These are phyloP conservation scores for Sarcophaga rosellei DNA, from an alignment of 2,888 invertebrate species.

Conservation along the genomic window DNA sequence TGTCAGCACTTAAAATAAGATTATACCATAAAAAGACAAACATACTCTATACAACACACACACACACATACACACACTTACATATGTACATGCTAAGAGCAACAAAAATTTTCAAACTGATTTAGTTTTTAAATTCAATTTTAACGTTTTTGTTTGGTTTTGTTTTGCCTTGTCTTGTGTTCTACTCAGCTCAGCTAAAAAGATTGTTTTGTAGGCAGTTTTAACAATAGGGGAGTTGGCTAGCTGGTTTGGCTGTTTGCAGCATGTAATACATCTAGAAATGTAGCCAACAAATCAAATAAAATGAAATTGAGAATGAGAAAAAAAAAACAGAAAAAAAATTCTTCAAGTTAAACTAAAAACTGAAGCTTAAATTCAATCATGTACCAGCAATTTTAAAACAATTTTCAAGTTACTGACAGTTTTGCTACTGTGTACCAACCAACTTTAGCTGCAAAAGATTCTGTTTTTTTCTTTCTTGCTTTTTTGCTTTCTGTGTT, in stretches of 20 bases:
- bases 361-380: constrained; percentile 77
- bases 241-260: constrained; percentile 49
- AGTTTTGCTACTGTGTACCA: constrained; percentile 73
- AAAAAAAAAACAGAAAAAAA: constrained; percentile 1
- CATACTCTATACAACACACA: constrained; percentile 55
- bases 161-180: constrained; percentile 10
- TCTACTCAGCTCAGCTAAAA: no score
- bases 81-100: constrained; percentile 6
- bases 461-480: constrained; percentile 26
- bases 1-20: constrained; percentile 78
- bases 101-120: constrained; percentile 61
- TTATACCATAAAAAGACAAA: constrained; percentile 76
- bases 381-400: constrained; percentile 80
- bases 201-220: constrained; percentile 16
- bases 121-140: constrained; percentile 69
- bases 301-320: constrained; percentile 20
- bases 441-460: constrained; percentile 52
- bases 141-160: constrained; percentile 40
- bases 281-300: constrained; percentile 59
- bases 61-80: no score
- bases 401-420: constrained; percentile 80
- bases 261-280: constrained; percentile 78
- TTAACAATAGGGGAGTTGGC: constrained; percentile 55
- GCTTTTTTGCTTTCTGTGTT: constrained; percentile 47
- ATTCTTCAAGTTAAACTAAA: constrained; percentile 43